Percentiles rank a stretch among this genome's conserved stretches.
Conservation (phyloP, 2,888 invertebrate genomes). For the Drosophila monieri region DNA sequence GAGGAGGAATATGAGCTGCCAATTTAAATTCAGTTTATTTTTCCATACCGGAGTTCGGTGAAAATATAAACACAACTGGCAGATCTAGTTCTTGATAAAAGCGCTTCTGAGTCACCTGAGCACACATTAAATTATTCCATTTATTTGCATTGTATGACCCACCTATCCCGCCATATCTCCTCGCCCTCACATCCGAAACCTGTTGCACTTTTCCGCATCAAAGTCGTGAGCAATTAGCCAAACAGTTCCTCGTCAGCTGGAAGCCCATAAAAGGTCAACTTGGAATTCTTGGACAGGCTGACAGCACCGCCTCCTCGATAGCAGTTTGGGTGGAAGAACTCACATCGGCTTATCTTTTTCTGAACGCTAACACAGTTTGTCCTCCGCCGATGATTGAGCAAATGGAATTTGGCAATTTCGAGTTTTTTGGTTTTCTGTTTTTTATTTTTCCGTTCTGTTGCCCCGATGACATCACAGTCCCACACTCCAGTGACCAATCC, state of each 20-base stretch:
- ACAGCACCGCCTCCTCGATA: constrained; percentile 13
- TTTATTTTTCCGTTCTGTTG: background rate
- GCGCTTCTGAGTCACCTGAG: constrained; percentile 11
- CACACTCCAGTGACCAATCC: constrained; percentile 30
- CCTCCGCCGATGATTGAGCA: constrained; percentile 38
- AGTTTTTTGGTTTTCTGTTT: constrained; percentile 24
- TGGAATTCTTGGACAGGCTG: constrained; percentile 11
- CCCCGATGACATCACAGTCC: constrained; percentile 33
- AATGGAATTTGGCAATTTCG: constrained; percentile 49
- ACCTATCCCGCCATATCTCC: background rate
- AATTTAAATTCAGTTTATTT: constrained; percentile 13
- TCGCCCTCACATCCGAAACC: constrained; percentile 49
- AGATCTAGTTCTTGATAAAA: constrained; percentile 49
- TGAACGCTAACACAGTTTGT: constrained; percentile 39
- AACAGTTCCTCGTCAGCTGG: constrained; percentile 49
- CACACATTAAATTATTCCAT: constrained; percentile 40
- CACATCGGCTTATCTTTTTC: constrained; percentile 37
- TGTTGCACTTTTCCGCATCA: constrained; percentile 72
- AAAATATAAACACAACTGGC: constrained; percentile 27
- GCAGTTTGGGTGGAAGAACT: constrained; percentile 33
- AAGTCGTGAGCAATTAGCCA: constrained; percentile 67
- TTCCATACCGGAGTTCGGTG: background rate
- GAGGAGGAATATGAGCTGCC: constrained; percentile 5
- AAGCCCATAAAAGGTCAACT: constrained; percentile 35
- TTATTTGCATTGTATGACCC: constrained; percentile 37